Evolutionary conservation across 2,888 invertebrate genomes (phyloP).

Genomic region (Acrobasis consociella): DNA sequence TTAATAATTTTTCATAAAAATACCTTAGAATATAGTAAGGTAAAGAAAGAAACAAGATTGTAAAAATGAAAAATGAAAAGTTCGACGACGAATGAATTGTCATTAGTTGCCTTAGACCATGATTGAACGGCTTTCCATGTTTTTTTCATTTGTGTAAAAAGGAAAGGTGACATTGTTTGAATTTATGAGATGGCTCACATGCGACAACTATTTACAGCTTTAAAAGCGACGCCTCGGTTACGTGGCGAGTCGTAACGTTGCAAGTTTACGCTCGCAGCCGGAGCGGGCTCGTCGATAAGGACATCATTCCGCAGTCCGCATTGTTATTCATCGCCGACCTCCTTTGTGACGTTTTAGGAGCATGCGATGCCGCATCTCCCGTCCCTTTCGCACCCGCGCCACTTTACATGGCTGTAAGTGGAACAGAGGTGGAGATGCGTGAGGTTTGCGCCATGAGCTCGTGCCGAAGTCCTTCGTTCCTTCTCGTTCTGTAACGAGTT

Average conservation of each 20-base stretch:
- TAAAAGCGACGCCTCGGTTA: not conserved
- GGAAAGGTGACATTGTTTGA: not conserved
- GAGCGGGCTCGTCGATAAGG: conserved; percentile 57
- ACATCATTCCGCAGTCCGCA: conserved; percentile 81
- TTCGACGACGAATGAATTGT: too few species aligned
- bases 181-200: not conserved
- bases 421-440: conserved; percentile 59
- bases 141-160: not conserved
- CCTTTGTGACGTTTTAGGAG: conserved; percentile 75
- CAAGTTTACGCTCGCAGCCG: not conserved
- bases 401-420: conserved; percentile 34
- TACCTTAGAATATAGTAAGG: too few species aligned
- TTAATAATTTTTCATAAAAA: too few species aligned
- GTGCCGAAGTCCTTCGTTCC: conserved; percentile 57
- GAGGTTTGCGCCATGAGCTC: conserved; percentile 71
- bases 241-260: conserved; percentile 1
- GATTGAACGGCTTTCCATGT: too few species aligned
- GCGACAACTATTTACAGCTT: not conserved
- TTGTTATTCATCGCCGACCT: conserved; percentile 80
- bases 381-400: conserved; percentile 43
- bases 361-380: conserved; percentile 75
- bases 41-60: too few species aligned
- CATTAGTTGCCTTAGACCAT: too few species aligned
- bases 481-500: conserved; percentile 40
- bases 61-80: too few species aligned